Base-by-base conservation (phyloP, 2,888 invertebrate genomes). In the Pharmacophagus antenor region DNA sequence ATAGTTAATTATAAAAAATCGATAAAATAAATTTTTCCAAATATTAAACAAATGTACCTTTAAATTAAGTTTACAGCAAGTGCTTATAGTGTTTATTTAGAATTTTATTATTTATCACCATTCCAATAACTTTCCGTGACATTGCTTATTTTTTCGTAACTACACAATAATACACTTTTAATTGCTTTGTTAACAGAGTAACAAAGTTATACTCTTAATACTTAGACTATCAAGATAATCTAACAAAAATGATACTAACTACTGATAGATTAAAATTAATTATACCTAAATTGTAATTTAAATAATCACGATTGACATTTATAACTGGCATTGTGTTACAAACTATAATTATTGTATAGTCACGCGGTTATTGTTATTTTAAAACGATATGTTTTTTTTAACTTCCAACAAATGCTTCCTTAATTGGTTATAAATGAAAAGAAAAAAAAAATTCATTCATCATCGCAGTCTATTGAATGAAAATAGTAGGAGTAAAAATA, bases 401-500 rank as follows among this genome's bases (percentile, higher is more conserved):
- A 44, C 18, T 44, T 6, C 8, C 18, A 18, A 18, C 18, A 44
- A 44, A 2, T 15, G 41, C 15, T 44, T 6, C 18, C 10, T 17
- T 44, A 7, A 18, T 10, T 44, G 18, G n/a, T 18, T 18, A 18
- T 8, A 18, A 44, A 7, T 17, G 2, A 10, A n/a, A n/a, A n/a
- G 15, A 31, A 7, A 42, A 42, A 41, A 41, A 49, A n/a, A 50
- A 25, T 48, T 31, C 17, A 58, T 53, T 53, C 37, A 58, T 42
- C 42, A 54, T 22, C 20, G 21, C 49, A 25, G 31, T 41, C 15
- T 20, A 27, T 7, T 59, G 53, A 42, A 53, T 58, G 53, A 49
- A 48, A 27, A 42, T 58, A 48, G 53, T 41, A 17, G 37, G 47
- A 17, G 37, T 42, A 44, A 42, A 53, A 49, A 54, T 37, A 44